These are phyloP conservation scores for Ophion slaviceki DNA, from an alignment of 2,888 invertebrate genomes.

Conservation along the genomic window DNA sequence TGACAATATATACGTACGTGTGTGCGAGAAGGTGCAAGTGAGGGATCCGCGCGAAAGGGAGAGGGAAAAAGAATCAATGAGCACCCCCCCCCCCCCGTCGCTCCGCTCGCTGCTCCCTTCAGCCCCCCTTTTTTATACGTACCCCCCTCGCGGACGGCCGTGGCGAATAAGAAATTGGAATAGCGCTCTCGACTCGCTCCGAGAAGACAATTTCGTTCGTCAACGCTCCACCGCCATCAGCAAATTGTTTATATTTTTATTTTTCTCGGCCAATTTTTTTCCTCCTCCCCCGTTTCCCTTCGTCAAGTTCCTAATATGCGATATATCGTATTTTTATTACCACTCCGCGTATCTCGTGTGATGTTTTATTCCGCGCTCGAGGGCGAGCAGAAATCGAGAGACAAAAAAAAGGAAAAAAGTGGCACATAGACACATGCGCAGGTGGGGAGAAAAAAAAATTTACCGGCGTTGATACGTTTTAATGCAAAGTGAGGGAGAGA, in stretches of 20 bases:
- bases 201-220: conserved; percentile 63
- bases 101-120: conserved; percentile 6
- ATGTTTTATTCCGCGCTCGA: conserved; percentile 36
- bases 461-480: conserved; percentile 25
- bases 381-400: conserved; percentile 42
- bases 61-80: conserved; percentile 61
- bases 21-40: conserved; percentile 20
- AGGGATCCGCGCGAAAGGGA: conserved; percentile 56
- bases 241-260: conserved; percentile 17
- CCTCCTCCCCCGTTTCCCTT: conserved; percentile 16
- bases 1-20: conserved; percentile 6
- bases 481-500: background rate
- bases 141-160: conserved; percentile 50
- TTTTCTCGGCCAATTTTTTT: conserved; percentile 13
- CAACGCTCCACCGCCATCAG: conserved; percentile 57
- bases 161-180: conserved; percentile 66
- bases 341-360: conserved; percentile 25
- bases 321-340: conserved; percentile 54
- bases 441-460: background rate
- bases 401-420: conserved; percentile 22
- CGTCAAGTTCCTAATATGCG: conserved; percentile 56
- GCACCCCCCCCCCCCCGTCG: conserved; percentile 8
- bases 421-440: conserved; percentile 1
- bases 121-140: background rate
- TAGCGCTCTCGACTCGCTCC: conserved; percentile 32